Base-by-base conservation (phyloP, 2,113 vertebrate species). In the Microtus oregoni region DNA sequence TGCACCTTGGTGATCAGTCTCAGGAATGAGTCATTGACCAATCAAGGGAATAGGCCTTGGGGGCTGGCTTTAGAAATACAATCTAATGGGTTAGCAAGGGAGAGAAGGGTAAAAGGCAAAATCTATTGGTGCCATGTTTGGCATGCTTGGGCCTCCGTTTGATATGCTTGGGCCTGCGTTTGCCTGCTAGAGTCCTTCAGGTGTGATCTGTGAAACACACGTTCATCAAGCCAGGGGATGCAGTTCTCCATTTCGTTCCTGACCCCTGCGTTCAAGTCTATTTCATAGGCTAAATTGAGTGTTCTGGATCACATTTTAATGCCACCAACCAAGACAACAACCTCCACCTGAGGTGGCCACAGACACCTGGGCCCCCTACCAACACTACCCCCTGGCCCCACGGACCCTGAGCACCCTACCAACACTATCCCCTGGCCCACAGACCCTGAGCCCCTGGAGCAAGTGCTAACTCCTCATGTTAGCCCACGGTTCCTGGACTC, bases 401-500 rank as follows among this genome's bases (percentile, higher is more conserved):
- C 10, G 8, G 4, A 47, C 26, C 50, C 0, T 52, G 50, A 52
- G 12, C 2, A 0, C 50, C 50, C 12, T 52, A 52, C 50, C 52
- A 55, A 55, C 14, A 55, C 52, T 55, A 55, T 55, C 52, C 14
- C 2, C 50, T 52, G 4, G 10, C 32, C 28, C 8, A 30, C 12
- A 0, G 9, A 30, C 28, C 22, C 50, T n/a, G 70, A 47, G 26
- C 11, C 5, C 35, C 35, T 52, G 12, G 83, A 38, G 67, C 13
- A 30, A 78, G 20, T 3, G 13, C 76, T 68, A 1, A 9, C n/a
- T 35, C 70, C 44, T 73, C 52, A 68, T 41, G 24, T 19, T 12
- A 32, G 6, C 6, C 32, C 26, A 7, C 12, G 5, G 35, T 24
- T 24, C 2, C 76, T 28, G 15, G 3, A 1, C 3, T 15, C 20